phyloP scores from a whole-genome alignment of 2,113 vertebrate species.

The human region DNA sequence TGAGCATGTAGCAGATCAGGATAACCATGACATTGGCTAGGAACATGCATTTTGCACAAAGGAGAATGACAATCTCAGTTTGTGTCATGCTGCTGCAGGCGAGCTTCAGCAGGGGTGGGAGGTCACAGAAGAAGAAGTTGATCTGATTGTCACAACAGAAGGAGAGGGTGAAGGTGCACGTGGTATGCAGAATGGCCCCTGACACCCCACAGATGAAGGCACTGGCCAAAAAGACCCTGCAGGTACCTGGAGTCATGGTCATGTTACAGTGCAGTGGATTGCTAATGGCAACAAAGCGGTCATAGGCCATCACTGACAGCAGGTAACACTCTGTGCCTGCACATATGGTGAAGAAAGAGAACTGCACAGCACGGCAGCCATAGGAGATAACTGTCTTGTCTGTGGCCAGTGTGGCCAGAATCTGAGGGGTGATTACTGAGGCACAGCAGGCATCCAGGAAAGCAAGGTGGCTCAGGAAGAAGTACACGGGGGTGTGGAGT shows the following conservation, averaged over 20 bases:
- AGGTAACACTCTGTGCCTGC: not conserved
- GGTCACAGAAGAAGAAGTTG: not conserved
- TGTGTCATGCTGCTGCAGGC: not conserved
- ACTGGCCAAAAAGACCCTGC: not conserved
- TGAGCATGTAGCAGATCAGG: not conserved
- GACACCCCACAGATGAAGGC: not conserved
- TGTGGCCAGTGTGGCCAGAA: not conserved
- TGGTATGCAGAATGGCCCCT: not conserved
- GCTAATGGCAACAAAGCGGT: not conserved
- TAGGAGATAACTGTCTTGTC: not conserved
- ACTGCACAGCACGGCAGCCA: rapidly evolving
- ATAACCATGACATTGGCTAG: not conserved
- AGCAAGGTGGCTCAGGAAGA: not conserved
- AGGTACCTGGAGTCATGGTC: not conserved
- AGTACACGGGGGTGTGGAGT: not conserved
- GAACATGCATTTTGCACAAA: not conserved
- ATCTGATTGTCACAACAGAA: not conserved
- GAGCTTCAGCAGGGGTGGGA: not conserved
- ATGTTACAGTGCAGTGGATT: not conserved
- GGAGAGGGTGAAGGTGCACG: not conserved
- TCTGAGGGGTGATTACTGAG: not conserved
- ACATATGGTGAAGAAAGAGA: not conserved
- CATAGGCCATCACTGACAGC: not conserved
- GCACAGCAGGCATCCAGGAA: not conserved
- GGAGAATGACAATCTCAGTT: not conserved